phyloP scores from a whole-genome alignment of 2,113 vertebrate genomes.

The Nothobranchius kuhntae region DNA sequence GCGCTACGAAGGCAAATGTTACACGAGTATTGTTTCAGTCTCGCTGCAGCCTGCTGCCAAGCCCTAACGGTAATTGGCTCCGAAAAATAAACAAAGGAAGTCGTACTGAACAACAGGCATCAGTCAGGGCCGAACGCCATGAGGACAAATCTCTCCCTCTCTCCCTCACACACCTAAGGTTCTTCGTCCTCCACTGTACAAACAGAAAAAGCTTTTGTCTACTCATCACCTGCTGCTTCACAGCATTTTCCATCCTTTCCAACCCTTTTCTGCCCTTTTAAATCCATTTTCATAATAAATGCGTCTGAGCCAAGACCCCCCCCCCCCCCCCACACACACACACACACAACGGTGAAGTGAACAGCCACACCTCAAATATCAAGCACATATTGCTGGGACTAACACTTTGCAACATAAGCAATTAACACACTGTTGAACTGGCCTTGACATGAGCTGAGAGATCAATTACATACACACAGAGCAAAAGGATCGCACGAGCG shows the following conservation, averaged over 20 bases:
- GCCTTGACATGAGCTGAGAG: slow-evolving; percentile 57
- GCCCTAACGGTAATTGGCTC: slow-evolving; percentile 49
- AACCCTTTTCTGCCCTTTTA: not conserved
- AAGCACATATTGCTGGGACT: slow-evolving; percentile 29
- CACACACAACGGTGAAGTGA: not conserved
- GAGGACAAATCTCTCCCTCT: slow-evolving; percentile 36
- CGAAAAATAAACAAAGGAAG: slow-evolving; percentile 43
- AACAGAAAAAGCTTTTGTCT: slow-evolving; percentile 1
- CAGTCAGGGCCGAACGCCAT: slow-evolving; percentile 41
- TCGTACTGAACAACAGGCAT: slow-evolving; percentile 57
- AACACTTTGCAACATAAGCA: slow-evolving; percentile 55
- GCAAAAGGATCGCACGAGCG: slow-evolving; percentile 25
- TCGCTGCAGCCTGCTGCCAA: slow-evolving; percentile 41
- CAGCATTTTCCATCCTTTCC: not conserved
- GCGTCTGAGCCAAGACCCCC: slow-evolving; percentile 7
- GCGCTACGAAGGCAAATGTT: slow-evolving; percentile 57
- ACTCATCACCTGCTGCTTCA: not conserved
- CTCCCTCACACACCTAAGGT: slow-evolving; percentile 16
- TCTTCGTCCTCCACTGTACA: slow-evolving; percentile 7
- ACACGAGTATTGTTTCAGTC: slow-evolving; percentile 46
- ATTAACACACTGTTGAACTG: slow-evolving; percentile 59
- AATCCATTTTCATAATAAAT: slow-evolving; percentile 11
- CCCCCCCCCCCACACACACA: not conserved
- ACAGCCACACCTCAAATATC: slow-evolving; percentile 18
- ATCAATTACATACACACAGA: slow-evolving; percentile 58